A percentile compares a stretch with the other conserved stretches of the same genome.
These are phyloP conservation scores for Stratiomys singularior DNA, from an alignment of 2,888 invertebrate genomes.

Conservation along the genomic window DNA sequence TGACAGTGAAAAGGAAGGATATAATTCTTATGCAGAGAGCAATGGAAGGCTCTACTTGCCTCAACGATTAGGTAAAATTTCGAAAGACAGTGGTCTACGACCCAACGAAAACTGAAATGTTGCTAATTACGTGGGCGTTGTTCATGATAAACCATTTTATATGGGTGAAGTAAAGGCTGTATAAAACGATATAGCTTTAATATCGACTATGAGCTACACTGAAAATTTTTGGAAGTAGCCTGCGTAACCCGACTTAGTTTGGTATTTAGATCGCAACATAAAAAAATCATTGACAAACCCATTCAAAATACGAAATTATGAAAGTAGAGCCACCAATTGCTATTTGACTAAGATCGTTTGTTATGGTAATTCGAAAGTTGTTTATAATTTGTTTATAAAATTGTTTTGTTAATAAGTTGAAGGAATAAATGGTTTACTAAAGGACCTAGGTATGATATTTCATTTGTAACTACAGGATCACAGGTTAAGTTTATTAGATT, in stretches of 20 bases:
- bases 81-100: background rate
- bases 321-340: background rate
- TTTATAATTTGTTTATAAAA: background rate
- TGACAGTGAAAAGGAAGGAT: background rate
- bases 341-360: background rate
- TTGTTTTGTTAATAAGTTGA: background rate
- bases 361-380: background rate
- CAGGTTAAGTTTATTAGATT: background rate
- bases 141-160: background rate
- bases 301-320: background rate
- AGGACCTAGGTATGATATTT: constrained; percentile 6
- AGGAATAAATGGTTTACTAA: constrained; percentile 6
- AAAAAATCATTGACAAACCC: constrained; percentile 3
- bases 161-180: background rate
- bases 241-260: background rate
- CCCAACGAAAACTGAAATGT: background rate
- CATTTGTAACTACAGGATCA: background rate
- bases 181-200: background rate
- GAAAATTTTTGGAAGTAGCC: background rate
- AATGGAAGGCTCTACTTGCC: background rate
- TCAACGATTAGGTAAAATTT: background rate
- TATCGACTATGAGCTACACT: background rate
- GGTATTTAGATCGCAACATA: background rate
- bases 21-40: background rate
- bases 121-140: background rate